These are phyloP conservation scores for Hydrolagus colliei DNA, from an alignment of 2,797 vertebrate species.

Conservation along the genomic window DNA sequence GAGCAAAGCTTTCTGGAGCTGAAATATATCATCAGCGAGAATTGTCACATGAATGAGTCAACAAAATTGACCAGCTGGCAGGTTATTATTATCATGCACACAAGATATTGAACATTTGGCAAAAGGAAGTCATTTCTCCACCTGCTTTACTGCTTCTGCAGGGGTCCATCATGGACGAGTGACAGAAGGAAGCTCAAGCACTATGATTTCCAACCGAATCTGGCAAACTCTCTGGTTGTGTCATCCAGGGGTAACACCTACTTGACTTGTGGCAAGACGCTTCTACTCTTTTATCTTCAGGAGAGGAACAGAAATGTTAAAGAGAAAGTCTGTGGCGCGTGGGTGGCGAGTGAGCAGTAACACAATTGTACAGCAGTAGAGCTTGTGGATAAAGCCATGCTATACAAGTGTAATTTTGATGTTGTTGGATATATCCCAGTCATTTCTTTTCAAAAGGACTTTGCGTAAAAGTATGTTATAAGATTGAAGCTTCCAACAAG, in stretches of 20 bases:
- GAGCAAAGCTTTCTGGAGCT: neutral
- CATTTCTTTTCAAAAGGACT: neutral
- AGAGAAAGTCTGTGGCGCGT: conserved; percentile 6
- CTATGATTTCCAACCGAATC: conserved; percentile 28
- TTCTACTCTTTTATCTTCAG: conserved; percentile 19
- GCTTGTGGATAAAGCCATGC: neutral
- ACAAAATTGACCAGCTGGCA: conserved; percentile 31
- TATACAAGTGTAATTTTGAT: too few relatives aligned
- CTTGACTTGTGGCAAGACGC: conserved; percentile 20
- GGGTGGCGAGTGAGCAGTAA: neutral
- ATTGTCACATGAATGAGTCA: conserved; percentile 31
- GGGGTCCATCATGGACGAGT: conserved; percentile 29
- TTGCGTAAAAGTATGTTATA: neutral
- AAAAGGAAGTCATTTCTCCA: conserved; percentile 24
- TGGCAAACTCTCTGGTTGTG: conserved; percentile 28
- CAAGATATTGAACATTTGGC: conserved; percentile 25
- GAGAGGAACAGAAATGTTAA: neutral
- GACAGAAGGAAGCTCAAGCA: conserved; percentile 29
- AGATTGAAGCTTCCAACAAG: neutral
- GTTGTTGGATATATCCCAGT: neutral
- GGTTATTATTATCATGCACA: conserved; percentile 25
- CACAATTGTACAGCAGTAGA: neutral
- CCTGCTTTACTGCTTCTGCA: conserved; percentile 11
- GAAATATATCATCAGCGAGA: conserved; percentile 18
- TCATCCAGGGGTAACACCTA: conserved; percentile 20